Conservation (phyloP, 2,888 invertebrate genomes). For the Polyploca ridens region DNA sequence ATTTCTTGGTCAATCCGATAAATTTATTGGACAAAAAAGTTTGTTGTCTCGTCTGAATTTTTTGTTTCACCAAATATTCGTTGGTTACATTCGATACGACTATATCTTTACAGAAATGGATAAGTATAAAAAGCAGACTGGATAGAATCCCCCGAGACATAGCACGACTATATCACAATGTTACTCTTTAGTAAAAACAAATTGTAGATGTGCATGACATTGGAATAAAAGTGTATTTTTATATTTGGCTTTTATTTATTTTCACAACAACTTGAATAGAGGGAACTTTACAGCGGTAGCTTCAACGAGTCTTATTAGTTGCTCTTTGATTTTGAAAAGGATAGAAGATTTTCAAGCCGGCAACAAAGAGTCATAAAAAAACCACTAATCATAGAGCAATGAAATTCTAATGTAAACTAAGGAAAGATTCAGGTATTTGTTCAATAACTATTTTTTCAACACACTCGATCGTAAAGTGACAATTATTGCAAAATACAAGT, state of each 20-base stretch:
- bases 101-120: conserved; percentile 8
- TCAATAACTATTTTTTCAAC: too few species aligned
- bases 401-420: too few species aligned
- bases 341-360: too few species aligned
- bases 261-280: neutral
- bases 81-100: conserved; percentile 1
- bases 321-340: too few species aligned
- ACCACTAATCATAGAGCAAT: too few species aligned
- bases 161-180: conserved; percentile 72
- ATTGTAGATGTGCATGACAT: conserved; percentile 81
- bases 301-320: too few species aligned
- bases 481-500: too few species aligned
- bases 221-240: conserved; percentile 81
- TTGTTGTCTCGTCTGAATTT: neutral
- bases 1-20: too few species aligned
- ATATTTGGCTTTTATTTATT: conserved; percentile 51
- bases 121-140: conserved; percentile 46
- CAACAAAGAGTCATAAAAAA: too few species aligned
- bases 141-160: conserved; percentile 53
- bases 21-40: neutral
- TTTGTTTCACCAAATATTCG: conserved; percentile 5
- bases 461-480: too few species aligned
- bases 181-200: conserved; percentile 70
- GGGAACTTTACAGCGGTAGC: too few species aligned
- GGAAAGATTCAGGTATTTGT: too few species aligned